These are phyloP conservation scores for Heliconius ethilla DNA, from an alignment of 2,888 invertebrate genomes.

Conservation along the genomic window DNA sequence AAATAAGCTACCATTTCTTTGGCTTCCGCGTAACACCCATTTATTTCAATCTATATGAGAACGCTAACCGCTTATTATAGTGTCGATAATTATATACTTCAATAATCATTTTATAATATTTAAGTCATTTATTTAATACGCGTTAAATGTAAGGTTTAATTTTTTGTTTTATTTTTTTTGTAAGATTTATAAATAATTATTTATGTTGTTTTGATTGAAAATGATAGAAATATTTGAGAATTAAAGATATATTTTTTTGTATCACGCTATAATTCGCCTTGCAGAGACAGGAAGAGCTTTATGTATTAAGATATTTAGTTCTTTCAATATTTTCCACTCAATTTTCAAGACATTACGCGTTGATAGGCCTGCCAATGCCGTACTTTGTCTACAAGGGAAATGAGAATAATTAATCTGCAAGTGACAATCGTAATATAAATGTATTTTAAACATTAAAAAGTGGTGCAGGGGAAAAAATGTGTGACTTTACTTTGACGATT, in stretches of 20 bases:
- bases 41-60: conserved; percentile 12
- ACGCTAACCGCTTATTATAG: conserved; percentile 18
- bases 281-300: no score
- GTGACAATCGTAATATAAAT: no score
- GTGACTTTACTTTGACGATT: no score
- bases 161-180: neutral
- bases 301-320: no score
- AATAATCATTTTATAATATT: conserved; percentile 23
- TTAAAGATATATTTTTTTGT: no score
- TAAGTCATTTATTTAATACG: conserved; percentile 17
- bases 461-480: no score
- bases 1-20: conserved; percentile 34
- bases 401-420: neutral
- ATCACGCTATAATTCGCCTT: neutral
- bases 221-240: no score
- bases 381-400: neutral
- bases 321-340: neutral
- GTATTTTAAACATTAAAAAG: no score
- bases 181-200: neutral
- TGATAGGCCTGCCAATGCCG: neutral
- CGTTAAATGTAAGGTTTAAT: conserved; percentile 14
- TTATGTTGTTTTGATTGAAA: no score
- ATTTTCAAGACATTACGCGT: neutral
- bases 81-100: conserved; percentile 33
- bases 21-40: conserved; percentile 22